Conservation (phyloP, 2,113 vertebrate genomes). For the Grammatotria lemairii region DNA sequence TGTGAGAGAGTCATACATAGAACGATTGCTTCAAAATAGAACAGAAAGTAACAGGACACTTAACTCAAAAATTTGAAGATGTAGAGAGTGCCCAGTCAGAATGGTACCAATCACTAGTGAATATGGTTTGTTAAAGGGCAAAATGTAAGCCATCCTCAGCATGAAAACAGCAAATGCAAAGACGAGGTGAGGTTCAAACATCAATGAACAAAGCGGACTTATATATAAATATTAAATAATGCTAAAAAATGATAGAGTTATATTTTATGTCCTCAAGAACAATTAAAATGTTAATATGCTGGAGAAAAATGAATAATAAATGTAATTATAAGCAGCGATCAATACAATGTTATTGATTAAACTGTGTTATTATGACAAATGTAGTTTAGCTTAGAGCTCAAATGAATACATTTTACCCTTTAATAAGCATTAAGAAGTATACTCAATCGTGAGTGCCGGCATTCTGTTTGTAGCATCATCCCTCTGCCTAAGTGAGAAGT, state of each 20-base stretch:
- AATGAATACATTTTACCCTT: background rate
- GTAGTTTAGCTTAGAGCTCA: background rate
- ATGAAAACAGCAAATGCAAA: background rate
- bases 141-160: background rate
- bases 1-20: background rate
- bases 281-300: background rate
- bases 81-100: background rate
- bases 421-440: background rate
- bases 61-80: background rate
- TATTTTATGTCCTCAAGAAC: background rate
- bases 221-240: background rate
- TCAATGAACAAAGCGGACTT: background rate
- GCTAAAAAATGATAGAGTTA: background rate
- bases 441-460: background rate
- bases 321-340: background rate
- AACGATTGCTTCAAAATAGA: background rate
- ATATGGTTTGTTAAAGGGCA: background rate
- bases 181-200: background rate
- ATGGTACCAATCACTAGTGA: background rate
- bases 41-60: background rate
- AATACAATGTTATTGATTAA: background rate
- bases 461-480: background rate
- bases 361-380: background rate
- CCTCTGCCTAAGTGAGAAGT: slow-evolving; percentile 26
- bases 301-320: background rate